Percentiles rank a stretch among this genome's conserved stretches.
Conservation (phyloP, 2,797 vertebrate genomes). For the Kryptolebias ocellatus region DNA sequence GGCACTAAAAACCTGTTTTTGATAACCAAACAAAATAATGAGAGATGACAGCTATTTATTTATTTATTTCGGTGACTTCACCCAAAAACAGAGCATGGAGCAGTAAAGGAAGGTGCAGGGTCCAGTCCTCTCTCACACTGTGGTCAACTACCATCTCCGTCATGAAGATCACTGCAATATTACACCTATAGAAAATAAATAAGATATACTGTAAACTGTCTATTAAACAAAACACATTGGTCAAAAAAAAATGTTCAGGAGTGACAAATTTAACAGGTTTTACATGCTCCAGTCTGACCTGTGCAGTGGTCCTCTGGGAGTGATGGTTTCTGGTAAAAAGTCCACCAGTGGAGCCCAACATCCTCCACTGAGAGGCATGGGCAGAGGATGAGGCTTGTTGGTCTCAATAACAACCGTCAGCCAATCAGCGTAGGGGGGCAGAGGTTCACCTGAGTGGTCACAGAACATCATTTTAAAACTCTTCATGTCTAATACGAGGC, state of each 20-base stretch:
- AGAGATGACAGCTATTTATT: not conserved
- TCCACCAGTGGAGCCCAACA: constrained; percentile 98
- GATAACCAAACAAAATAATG: not conserved
- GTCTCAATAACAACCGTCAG: constrained; percentile 89
- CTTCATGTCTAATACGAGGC: not conserved
- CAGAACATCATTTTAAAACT: constrained; percentile 11
- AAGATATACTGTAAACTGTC: constrained; percentile 6
- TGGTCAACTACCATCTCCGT: constrained; percentile 99
- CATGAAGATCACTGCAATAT: constrained; percentile 98
- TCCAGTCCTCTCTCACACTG: constrained; percentile 97
- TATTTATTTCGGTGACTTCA: constrained; percentile 63
- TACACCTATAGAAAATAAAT: constrained; percentile 84
- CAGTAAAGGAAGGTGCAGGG: constrained; percentile 92
- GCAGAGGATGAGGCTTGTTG: constrained; percentile 92
- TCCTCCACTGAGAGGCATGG: constrained; percentile 95
- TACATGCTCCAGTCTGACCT: constrained; percentile 80
- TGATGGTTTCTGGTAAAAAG: constrained; percentile 95
- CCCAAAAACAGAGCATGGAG: constrained; percentile 95
- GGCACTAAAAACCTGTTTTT: not conserved
- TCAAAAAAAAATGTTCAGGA: not conserved
- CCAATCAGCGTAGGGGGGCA: constrained; percentile 94
- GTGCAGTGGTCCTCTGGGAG: constrained; percentile 92
- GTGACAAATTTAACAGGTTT: not conserved
- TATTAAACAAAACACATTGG: not conserved
- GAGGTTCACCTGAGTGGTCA: constrained; percentile 85